These are phyloP conservation scores for Atrina japonica DNA, from an alignment of 2,888 invertebrate species.

Conservation along the genomic window DNA sequence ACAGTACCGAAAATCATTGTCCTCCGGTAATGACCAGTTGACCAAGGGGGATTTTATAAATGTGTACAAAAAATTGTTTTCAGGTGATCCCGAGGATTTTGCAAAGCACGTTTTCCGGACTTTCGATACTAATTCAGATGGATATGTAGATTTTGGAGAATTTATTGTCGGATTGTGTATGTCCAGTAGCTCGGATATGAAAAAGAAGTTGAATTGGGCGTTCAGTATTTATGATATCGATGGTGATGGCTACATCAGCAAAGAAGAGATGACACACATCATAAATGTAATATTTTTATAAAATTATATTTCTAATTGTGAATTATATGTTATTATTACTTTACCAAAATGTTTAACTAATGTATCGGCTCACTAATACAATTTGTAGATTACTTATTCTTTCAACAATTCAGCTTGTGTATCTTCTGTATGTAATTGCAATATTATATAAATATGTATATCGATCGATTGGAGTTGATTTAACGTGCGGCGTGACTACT, in stretches of 20 bases:
- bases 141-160: conserved; percentile 54
- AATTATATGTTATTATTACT: conserved; percentile 19
- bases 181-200: conserved; percentile 49
- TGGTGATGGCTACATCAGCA: conserved; percentile 54
- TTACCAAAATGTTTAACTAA: background rate
- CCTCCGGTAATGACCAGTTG: conserved; percentile 45
- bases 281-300: conserved; percentile 55
- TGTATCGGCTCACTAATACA: background rate
- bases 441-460: no score
- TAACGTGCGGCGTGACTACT: no score
- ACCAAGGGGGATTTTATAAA: conserved; percentile 45
- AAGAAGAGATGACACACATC: conserved; percentile 57
- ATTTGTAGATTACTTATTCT: background rate
- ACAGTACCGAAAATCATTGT: conserved; percentile 33
- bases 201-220: conserved; percentile 58
- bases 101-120: conserved; percentile 55
- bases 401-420: no score
- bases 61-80: conserved; percentile 51
- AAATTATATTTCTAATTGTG: no score
- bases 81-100: conserved; percentile 51
- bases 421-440: no score
- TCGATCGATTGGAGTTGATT: no score
- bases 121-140: conserved; percentile 50
- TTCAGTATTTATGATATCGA: conserved; percentile 61
- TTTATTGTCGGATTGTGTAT: conserved; percentile 56